Percentiles rank a stretch among this genome's conserved stretches.
These are phyloP conservation scores for Streptopelia turtur DNA, from an alignment of 2,797 vertebrate genomes.

Conservation along the genomic window DNA sequence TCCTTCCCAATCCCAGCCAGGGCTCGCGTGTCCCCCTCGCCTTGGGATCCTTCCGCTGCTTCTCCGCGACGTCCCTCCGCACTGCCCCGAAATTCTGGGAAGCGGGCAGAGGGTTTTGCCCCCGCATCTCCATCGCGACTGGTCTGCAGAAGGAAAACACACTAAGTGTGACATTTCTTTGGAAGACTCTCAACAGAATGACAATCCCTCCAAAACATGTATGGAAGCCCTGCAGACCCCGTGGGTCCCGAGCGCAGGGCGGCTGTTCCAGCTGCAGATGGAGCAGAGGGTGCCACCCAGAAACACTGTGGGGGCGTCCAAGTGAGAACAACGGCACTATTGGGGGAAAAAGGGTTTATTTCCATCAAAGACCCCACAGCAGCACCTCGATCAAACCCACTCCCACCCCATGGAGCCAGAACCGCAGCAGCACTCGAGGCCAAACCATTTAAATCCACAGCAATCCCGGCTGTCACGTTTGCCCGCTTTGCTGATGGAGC, in stretches of 20 bases:
- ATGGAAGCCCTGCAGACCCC: background rate
- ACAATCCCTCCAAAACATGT: background rate
- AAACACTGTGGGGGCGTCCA: accelerated
- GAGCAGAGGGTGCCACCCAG: background rate
- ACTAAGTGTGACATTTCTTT: background rate
- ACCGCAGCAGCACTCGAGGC: accelerated
- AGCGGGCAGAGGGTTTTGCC: background rate
- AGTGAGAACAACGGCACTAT: accelerated
- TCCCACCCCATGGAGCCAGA: background rate
- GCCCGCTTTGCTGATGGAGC: accelerated
- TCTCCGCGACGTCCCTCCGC: accelerated
- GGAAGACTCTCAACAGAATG: background rate
- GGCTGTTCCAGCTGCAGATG: background rate
- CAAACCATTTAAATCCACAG: too few relatives aligned
- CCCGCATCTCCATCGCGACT: accelerated
- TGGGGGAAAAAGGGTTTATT: background rate
- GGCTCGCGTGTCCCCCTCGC: too few relatives aligned
- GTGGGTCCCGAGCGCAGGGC: accelerated
- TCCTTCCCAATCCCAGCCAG: background rate
- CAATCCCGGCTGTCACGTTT: accelerated
- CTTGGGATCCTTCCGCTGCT: background rate
- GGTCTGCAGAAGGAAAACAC: background rate
- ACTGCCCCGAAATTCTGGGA: background rate
- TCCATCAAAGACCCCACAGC: accelerated
- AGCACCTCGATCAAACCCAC: background rate